Evolutionary conservation across 2,797 vertebrate genomes (phyloP).

Genomic region (Geotria australis): DNA sequence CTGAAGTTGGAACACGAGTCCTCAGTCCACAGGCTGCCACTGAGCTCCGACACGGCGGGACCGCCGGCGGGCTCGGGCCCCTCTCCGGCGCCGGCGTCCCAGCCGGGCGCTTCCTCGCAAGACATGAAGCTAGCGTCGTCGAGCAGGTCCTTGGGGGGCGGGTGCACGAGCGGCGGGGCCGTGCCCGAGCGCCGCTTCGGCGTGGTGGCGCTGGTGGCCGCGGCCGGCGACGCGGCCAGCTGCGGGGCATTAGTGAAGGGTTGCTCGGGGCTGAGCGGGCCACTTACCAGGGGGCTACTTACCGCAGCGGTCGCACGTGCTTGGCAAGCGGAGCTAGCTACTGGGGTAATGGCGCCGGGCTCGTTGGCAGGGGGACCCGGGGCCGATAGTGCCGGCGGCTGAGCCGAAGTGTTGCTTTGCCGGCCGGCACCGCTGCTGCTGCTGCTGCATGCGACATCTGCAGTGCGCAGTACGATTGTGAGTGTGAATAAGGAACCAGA

Average conservation of each 20-base stretch:
- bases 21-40: conserved; percentile 93
- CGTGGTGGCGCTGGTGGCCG: conserved; percentile 9
- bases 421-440: background rate
- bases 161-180: conserved; percentile 32
- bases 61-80: background rate
- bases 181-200: conserved; percentile 59
- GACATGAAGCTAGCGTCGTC: conserved; percentile 72
- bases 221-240: background rate
- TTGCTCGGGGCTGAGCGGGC: conserved; percentile 7
- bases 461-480: conserved; percentile 15
- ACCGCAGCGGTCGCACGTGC: conserved; percentile 21
- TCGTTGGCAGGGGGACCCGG: background rate
- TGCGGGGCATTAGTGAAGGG: background rate
- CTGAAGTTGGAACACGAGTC: conserved; percentile 96
- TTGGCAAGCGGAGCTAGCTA: conserved; percentile 24
- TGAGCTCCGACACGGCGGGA: conserved; percentile 36
- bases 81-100: conserved; percentile 12
- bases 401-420: background rate
- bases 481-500: background rate
- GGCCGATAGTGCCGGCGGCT: background rate
- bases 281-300: conserved; percentile 25
- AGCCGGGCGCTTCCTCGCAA: conserved; percentile 42
- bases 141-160: conserved; percentile 81
- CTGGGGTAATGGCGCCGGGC: conserved; percentile 33
- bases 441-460: conserved; percentile 45